These are phyloP conservation scores for Meghimatium bilineatum DNA, from an alignment of 2,888 invertebrate genomes.

Conservation along the genomic window DNA sequence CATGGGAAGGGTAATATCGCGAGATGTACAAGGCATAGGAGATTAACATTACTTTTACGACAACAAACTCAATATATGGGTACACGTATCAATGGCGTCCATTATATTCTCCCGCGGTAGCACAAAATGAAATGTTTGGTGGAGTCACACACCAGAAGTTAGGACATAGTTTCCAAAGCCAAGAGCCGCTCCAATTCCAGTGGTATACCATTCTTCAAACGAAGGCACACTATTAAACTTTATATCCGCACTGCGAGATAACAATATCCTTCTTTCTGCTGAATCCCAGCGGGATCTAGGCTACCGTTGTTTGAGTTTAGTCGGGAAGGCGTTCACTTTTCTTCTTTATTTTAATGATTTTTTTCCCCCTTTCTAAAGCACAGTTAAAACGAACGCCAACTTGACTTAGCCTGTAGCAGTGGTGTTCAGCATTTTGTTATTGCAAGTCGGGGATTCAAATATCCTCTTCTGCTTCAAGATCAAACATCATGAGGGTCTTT, in stretches of 20 bases:
- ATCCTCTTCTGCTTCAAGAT: too few species aligned
- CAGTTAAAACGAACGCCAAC: too few species aligned
- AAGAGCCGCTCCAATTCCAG: background rate
- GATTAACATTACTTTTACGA: too few species aligned
- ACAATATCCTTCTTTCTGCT: background rate
- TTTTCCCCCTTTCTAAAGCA: too few species aligned
- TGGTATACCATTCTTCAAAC: background rate
- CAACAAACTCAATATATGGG: too few species aligned
- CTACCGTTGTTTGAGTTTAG: background rate
- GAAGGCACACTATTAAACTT: background rate
- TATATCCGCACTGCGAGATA: background rate
- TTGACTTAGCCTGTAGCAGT: too few species aligned
- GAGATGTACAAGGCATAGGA: too few species aligned
- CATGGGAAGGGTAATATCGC: too few species aligned
- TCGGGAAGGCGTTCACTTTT: background rate
- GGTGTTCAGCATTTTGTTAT: too few species aligned
- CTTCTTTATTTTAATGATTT: background rate
- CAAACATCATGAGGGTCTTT: too few species aligned
- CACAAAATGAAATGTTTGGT: background rate
- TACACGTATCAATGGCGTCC: background rate
- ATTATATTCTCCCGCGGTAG: background rate
- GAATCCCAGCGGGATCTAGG: background rate
- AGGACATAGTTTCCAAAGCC: background rate
- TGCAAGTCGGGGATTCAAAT: too few species aligned
- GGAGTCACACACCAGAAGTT: background rate